Evolutionary conservation across 2,797 vertebrate genomes (phyloP).

Genomic region (Apogon hyalosoma): DNA sequence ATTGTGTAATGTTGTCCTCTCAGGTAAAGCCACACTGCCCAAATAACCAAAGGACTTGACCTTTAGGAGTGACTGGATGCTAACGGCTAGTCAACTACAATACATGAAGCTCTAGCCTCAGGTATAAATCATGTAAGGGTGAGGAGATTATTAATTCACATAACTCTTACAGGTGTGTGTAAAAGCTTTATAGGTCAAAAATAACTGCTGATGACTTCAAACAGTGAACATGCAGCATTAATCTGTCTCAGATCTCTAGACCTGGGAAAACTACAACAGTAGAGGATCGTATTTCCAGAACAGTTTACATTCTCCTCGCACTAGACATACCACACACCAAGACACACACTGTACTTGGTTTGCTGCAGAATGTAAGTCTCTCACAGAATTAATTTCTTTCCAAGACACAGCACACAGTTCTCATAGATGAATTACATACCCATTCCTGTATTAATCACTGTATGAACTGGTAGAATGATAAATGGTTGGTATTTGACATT

Average conservation of each 20-base stretch:
- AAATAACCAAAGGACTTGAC: neutral
- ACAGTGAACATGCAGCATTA: conserved; percentile 9
- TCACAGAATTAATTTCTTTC: neutral
- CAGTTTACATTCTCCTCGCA: conserved; percentile 71
- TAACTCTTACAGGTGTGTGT: neutral
- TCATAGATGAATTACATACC: neutral
- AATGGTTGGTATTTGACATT: neutral
- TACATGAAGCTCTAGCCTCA: neutral
- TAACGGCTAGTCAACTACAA: neutral
- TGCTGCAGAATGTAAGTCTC: conserved; percentile 15
- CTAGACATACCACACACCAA: conserved; percentile 66
- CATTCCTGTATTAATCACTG: neutral
- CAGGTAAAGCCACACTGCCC: conserved; percentile 10
- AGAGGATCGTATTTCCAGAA: conserved; percentile 65
- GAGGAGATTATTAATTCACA: neutral
- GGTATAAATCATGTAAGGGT: neutral
- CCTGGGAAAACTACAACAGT: conserved; percentile 40
- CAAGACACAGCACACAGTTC: neutral
- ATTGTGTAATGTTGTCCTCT: conserved; percentile 38
- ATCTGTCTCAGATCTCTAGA: conserved; percentile 55
- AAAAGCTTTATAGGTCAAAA: conserved; percentile 13
- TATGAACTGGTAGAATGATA: neutral
- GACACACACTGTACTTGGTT: conserved; percentile 21
- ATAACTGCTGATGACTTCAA: conserved; percentile 27
- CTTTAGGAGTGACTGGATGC: neutral